These are phyloP conservation scores for Athalia cordata DNA, from an alignment of 2,888 invertebrate genomes.

Conservation along the genomic window DNA sequence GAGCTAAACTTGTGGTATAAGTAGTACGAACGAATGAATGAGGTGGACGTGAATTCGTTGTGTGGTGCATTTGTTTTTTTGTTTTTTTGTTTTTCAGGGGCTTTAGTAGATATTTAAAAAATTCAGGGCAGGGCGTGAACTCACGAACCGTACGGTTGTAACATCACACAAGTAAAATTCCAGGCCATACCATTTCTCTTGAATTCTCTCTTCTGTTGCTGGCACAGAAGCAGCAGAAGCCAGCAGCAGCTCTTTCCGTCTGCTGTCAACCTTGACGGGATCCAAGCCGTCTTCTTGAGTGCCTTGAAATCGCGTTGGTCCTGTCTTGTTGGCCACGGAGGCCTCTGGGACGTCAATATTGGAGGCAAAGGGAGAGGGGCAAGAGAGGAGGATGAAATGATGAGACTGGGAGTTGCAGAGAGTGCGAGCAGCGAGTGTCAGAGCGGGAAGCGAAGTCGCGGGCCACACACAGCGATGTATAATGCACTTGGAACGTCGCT, in stretches of 20 bases:
- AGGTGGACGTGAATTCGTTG: too few relatives aligned
- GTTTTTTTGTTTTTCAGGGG: not conserved
- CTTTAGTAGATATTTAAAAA: not conserved
- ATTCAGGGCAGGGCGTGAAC: conserved; percentile 19
- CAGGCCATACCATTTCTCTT: not conserved
- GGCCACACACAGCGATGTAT: conserved; percentile 62
- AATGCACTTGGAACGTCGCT: conserved; percentile 65
- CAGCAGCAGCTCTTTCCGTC: conserved; percentile 15
- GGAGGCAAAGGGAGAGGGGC: not conserved
- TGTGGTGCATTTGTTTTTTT: not conserved
- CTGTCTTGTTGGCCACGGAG: conserved; percentile 24
- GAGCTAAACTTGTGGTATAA: too few relatives aligned
- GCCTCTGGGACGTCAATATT: conserved; percentile 21
- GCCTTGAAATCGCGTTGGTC: conserved; percentile 33
- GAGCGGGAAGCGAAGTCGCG: conserved; percentile 19
- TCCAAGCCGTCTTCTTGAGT: conserved; percentile 40
- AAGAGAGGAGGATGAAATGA: conserved; percentile 31
- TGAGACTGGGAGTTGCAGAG: conserved; percentile 34
- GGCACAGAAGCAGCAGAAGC: not conserved
- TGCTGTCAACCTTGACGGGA: conserved; percentile 41
- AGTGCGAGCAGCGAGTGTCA: conserved; percentile 49
- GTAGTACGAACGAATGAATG: too few relatives aligned
- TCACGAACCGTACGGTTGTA: not conserved
- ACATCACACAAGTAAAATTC: not conserved
- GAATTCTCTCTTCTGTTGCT: not conserved